Evolutionary conservation across 2,797 vertebrate genomes (phyloP), one percentile per base, ranked within the genome.

Genomic region (Phyllotis vaccarum): DNA sequence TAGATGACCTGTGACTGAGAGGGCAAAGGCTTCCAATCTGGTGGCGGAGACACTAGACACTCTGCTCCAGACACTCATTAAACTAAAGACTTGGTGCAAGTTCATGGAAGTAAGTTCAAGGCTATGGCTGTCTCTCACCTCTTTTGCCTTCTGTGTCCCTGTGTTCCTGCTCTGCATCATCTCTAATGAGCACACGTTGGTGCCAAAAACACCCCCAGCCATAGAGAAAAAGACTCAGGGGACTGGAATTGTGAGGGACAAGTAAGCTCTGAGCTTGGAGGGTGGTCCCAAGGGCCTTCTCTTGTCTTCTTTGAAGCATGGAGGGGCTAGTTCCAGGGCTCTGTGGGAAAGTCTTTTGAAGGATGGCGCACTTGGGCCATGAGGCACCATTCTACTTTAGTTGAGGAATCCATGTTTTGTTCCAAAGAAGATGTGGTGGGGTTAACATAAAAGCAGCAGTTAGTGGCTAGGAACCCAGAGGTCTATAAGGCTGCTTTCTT

Each of bases 341-440:
- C 91, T 81, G 81, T 94, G 93, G 94, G 93, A 72, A 93, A 93
- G 72, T 83, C 46, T 86, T 81, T 70, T 86, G 93, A 79, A 79
- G 88, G 66, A 37, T 17, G 0, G 5, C 60, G 74, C 9, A 27
- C 68, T 94, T 90, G 96, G 82, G 72, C 90, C 80, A 34, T 1
- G 14, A 89, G 88, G 60, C 78, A 86, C 86, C 68, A 27, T 79
- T 88, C 43, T 66, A 5, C 86, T 90, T 56, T 74, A 64, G 87
- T 80, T 11, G 54, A 29, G 62, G 95, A 66, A 62, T 89, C 27
- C 58, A 85, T 81, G 88, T 92, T 86, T 87, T 74, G 72, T 78
- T 93, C 54, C 49, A 83, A 46, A 94, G 80, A 68, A 86, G 78
- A 91, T 37, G 49, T 40, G 75, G 56, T 66, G 86, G 34, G 56